A percentile compares a stretch with the other conserved stretches of the same genome.
phyloP scores from a whole-genome alignment of 2,113 vertebrate species.

The Megaceryle torquata region DNA sequence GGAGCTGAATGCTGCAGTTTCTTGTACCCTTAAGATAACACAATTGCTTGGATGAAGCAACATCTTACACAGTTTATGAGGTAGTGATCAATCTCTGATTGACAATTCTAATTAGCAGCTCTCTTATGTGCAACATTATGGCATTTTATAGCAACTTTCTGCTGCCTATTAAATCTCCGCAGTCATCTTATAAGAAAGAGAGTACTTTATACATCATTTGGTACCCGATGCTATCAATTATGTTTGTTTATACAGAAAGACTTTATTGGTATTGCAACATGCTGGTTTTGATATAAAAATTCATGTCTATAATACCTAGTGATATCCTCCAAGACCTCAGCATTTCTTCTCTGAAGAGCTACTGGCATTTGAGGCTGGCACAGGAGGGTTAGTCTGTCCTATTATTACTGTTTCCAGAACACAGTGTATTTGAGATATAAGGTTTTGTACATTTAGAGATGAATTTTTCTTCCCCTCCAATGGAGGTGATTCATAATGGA shows the following conservation, averaged over 20 bases:
- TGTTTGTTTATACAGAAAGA: constrained; percentile 48
- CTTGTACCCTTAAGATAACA: constrained; percentile 70
- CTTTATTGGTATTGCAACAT: constrained; percentile 21
- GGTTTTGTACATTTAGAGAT: constrained; percentile 32
- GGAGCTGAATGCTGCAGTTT: constrained; percentile 51
- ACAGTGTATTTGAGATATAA: constrained; percentile 36
- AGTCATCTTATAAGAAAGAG: background rate
- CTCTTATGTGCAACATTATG: constrained; percentile 59
- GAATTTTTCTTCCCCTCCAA: background rate
- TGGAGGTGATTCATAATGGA: constrained; percentile 60
- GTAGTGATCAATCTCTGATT: constrained; percentile 74
- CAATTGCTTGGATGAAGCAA: constrained; percentile 61
- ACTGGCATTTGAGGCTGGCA: constrained; percentile 47
- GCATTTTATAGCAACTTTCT: constrained; percentile 56
- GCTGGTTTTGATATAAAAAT: constrained; percentile 29
- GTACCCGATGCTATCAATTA: constrained; percentile 33
- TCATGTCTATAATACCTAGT: background rate
- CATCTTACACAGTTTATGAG: constrained; percentile 55
- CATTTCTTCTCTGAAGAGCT: constrained; percentile 48
- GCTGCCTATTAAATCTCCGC: constrained; percentile 54
- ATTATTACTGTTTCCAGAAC: constrained; percentile 25
- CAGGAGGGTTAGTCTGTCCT: background rate
- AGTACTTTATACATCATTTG: constrained; percentile 62
- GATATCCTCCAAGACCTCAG: constrained; percentile 17
- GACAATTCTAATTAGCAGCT: constrained; percentile 78